Percentiles rank a stretch among this genome's conserved stretches.
phyloP scores from a whole-genome alignment of 1,140 invertebrate genomes.

The Mercenaria mercenaria region DNA sequence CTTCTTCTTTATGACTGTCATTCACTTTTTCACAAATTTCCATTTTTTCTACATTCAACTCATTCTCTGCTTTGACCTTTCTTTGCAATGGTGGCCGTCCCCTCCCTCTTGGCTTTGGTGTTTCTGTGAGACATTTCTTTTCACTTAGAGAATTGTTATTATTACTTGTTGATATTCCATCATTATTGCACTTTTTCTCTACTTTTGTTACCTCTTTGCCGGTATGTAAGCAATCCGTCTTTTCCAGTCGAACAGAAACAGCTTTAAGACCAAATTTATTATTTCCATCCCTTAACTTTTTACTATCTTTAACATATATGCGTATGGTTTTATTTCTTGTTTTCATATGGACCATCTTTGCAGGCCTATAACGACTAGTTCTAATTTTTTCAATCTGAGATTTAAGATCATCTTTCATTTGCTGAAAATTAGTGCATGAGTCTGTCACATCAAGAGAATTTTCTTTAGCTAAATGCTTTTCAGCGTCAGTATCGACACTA shows the following conservation, averaged over 20 bases:
- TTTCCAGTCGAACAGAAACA: background rate
- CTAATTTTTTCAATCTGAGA: constrained; percentile 14
- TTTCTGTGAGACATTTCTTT: background rate
- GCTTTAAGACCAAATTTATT: background rate
- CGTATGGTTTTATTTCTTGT: background rate
- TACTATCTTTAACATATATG: background rate
- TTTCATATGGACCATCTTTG: background rate
- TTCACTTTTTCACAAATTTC: no score
- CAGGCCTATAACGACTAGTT: background rate
- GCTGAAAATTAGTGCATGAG: background rate
- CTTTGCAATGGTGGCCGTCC: background rate
- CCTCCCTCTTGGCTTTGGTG: background rate
- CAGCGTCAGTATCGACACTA: background rate
- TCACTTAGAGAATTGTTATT: no score
- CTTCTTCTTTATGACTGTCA: background rate
- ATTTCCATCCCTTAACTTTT: background rate
- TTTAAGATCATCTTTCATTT: background rate
- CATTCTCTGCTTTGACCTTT: background rate
- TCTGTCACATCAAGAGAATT: background rate
- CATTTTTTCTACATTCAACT: no score
- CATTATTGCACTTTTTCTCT: no score
- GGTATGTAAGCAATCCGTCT: background rate
- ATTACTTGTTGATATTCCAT: no score
- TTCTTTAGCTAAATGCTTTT: background rate
- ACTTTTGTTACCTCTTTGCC: no score